Evolutionary conservation across 2,797 vertebrate genomes (phyloP), one percentile per base, ranked within the genome.

Genomic region (Tadarida brasiliensis): DNA sequence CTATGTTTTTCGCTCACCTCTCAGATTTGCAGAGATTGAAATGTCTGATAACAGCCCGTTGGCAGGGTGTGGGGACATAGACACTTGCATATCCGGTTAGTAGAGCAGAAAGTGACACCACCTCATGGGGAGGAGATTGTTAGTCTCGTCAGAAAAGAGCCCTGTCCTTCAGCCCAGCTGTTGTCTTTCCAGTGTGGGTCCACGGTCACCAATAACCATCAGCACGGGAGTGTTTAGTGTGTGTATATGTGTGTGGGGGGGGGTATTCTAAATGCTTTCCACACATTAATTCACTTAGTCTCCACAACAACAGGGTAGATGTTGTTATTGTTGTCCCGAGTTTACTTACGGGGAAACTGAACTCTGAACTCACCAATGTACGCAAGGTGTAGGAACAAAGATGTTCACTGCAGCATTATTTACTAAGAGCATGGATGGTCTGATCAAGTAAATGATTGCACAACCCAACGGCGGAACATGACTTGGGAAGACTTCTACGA

Each of bases 21-120:
- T 95, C 76, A 77, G 85, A 97, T 95, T 83, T 80, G 87, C 93
- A 88, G 74, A 96, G 96, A 96, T 95, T 24, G 33, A 88, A 76
- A 76, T 6, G n/a, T 74, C 94, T 96, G 96, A 97, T 95, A 95
- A 54, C 67, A 67, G 26, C 16, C 63, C 2, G 70, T 67, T 70
- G 94, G 94, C 90, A 89, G 96, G 91, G 87, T 20, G 78, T 94
- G 92, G 56, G 90, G 89, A 85, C 74, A 19, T 0, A 78, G 63
- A 91, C 78, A 54, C 78, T 83, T 74, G 92, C 73, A 91, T 20
- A 91, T 94, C 92, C 35, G 63, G 92, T 76, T 87, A 51, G 87
- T 0, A 19, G 70, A 92, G 57, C 65, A 61, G 61, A 80, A 63
- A 47, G 47, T 2, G 24, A 26, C 56, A 39, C 44, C 11, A 4